These are phyloP conservation scores for Esox niger DNA, from an alignment of 2,113 vertebrate genomes.

Conservation along the genomic window DNA sequence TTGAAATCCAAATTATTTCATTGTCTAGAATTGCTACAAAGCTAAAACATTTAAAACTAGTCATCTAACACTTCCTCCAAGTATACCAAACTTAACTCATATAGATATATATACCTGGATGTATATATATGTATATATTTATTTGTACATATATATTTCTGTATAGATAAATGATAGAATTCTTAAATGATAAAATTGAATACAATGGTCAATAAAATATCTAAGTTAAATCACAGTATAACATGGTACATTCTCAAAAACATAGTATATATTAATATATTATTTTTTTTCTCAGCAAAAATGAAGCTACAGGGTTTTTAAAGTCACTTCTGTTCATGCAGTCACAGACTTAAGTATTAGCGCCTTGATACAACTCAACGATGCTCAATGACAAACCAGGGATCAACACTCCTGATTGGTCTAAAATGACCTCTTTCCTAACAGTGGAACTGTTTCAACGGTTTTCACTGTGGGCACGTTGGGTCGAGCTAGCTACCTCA, in stretches of 20 bases:
- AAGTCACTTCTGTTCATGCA: slow-evolving; percentile 79
- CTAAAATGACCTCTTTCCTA: slow-evolving; percentile 52
- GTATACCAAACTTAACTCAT: slow-evolving; percentile 79
- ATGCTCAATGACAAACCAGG: slow-evolving; percentile 69
- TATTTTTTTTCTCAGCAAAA: slow-evolving; percentile 70
- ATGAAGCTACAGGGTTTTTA: slow-evolving; percentile 72
- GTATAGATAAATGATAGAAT: slow-evolving; percentile 78
- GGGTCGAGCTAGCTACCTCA: slow-evolving; percentile 39
- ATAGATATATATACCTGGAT: slow-evolving; percentile 64
- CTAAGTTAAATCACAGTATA: slow-evolving; percentile 81
- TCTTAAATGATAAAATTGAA: slow-evolving; percentile 69
- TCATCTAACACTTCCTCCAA: slow-evolving; percentile 80
- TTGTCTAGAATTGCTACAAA: slow-evolving; percentile 80
- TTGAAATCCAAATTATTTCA: slow-evolving; percentile 78
- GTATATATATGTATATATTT: slow-evolving; percentile 73
- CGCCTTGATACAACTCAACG: slow-evolving; percentile 66
- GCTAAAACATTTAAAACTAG: slow-evolving; percentile 85
- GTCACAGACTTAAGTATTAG: slow-evolving; percentile 79
- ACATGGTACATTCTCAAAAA: slow-evolving; percentile 83
- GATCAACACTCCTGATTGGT: slow-evolving; percentile 63
- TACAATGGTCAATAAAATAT: slow-evolving; percentile 76
- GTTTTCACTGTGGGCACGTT: slow-evolving; percentile 50
- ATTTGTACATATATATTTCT: slow-evolving; percentile 75
- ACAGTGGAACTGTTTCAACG: slow-evolving; percentile 48
- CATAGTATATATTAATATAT: slow-evolving; percentile 78